Percentiles rank a stretch among this genome's conserved stretches.
phyloP scores from a whole-genome alignment of 1,140 invertebrate species.

The Telenomus remus region DNA sequence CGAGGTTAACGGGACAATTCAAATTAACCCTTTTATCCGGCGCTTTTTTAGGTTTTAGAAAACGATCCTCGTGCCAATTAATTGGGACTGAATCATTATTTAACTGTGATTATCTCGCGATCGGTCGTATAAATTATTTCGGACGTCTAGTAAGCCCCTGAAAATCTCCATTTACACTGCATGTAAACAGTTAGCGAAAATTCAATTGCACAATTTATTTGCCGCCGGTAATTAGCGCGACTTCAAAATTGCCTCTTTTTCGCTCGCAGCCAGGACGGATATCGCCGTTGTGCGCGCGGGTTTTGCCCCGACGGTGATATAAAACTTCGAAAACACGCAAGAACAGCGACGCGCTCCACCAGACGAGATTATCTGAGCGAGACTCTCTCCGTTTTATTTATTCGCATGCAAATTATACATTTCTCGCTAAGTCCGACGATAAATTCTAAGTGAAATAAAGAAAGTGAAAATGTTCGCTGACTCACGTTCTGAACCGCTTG shows the following conservation, averaged over 20 bases:
- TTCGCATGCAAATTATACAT: conserved; percentile 18
- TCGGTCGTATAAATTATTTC: too few species aligned
- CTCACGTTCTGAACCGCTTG: conserved; percentile 2
- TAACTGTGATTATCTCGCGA: too few species aligned
- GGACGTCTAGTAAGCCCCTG: background rate
- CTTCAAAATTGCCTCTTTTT: conserved; percentile 12
- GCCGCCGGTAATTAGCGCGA: conserved; percentile 1
- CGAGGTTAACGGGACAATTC: too few species aligned
- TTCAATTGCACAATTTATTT: conserved; percentile 9
- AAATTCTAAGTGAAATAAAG: conserved; percentile 4
- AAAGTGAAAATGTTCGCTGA: conserved; percentile 8
- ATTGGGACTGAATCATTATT: too few species aligned
- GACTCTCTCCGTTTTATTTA: conserved; percentile 24
- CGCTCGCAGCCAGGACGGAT: too few species aligned
- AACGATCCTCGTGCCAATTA: too few species aligned
- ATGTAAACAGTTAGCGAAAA: conserved; percentile 14
- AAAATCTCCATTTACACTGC: background rate
- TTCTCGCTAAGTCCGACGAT: conserved; percentile 11
- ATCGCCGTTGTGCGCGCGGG: too few species aligned
- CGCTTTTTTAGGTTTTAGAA: too few species aligned
- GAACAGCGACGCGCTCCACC: background rate
- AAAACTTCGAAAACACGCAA: too few species aligned
- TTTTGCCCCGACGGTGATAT: too few species aligned
- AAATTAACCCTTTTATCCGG: too few species aligned
- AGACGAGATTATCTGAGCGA: conserved; percentile 4